Percentiles rank a stretch among this genome's conserved stretches.
Evolutionary conservation across 2,888 invertebrate species (phyloP).

Genomic region (Exephanes ischioxanthus): DNA sequence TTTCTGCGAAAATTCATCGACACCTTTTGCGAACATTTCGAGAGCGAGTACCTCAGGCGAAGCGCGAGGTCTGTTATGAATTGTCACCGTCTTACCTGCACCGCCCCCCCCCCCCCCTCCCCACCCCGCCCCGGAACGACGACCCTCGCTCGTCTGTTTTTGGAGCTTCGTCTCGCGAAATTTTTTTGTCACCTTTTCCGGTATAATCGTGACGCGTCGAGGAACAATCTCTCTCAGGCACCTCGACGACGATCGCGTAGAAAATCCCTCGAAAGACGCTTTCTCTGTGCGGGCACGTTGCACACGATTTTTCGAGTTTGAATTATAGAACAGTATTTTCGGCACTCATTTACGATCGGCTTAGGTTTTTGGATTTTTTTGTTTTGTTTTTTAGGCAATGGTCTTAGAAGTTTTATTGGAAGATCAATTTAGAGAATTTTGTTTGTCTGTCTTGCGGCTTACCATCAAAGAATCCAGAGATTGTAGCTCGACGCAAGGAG

Average conservation of each 20-base stretch:
- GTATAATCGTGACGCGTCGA: slow-evolving; percentile 2
- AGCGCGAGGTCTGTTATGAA: slow-evolving; percentile 79
- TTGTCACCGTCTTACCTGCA: slow-evolving; percentile 12
- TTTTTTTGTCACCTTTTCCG: neutral
- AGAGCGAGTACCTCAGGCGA: slow-evolving; percentile 90
- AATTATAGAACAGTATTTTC: neutral
- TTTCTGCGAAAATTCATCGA: slow-evolving; percentile 94
- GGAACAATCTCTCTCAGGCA: slow-evolving; percentile 21
- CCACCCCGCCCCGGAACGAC: neutral
- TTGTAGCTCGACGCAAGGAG: too few relatives aligned
- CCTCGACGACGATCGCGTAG: slow-evolving; percentile 2
- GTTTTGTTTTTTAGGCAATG: too few relatives aligned
- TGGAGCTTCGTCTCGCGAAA: neutral
- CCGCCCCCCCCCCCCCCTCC: neutral
- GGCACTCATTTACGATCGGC: too few relatives aligned
- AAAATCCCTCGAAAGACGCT: neutral
- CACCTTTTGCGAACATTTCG: slow-evolving; percentile 94
- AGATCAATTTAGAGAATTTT: too few relatives aligned
- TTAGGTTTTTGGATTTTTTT: too few relatives aligned
- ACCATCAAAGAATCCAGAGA: too few relatives aligned
- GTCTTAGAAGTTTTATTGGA: too few relatives aligned
- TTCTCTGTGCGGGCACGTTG: neutral
- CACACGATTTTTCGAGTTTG: neutral
- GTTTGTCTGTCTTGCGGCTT: too few relatives aligned
- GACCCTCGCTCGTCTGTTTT: slow-evolving; percentile 26